A percentile compares a stretch with the other conserved stretches of the same genome.
phyloP scores from a whole-genome alignment of 2,797 vertebrate species.

The Catamblyrhynchus diadema region DNA sequence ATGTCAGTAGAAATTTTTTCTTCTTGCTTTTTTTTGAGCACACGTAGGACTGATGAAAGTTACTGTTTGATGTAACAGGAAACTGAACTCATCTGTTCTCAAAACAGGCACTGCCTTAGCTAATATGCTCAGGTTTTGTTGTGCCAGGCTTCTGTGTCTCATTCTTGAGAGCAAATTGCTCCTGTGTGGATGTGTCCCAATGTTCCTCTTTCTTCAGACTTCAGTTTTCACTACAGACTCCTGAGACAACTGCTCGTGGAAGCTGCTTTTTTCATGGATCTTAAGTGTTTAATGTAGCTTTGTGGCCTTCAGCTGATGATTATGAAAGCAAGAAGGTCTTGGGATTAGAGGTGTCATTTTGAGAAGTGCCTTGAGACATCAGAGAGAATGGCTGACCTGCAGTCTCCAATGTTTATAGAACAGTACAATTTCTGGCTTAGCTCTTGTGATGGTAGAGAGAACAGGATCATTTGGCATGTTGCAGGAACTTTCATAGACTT shows the following conservation, averaged over 20 bases:
- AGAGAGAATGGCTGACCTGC: neutral
- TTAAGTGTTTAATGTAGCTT: neutral
- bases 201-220: neutral
- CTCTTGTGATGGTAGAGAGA: neutral
- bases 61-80: constrained; percentile 58
- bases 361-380: neutral
- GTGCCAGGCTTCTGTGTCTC: neutral
- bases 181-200: neutral
- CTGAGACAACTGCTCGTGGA: neutral
- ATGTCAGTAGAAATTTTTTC: constrained; percentile 38
- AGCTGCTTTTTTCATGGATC: neutral
- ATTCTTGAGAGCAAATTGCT: neutral
- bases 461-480: neutral
- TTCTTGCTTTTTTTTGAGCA: neutral
- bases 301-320: neutral
- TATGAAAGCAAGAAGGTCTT: neutral
- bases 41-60: constrained; percentile 25
- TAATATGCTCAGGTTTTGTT: neutral
- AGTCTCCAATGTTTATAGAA: neutral
- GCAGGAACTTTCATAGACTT: neutral
- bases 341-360: neutral
- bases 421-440: neutral
- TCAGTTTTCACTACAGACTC: neutral
- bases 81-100: constrained; percentile 52
- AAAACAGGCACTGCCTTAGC: neutral